These are phyloP conservation scores for human DNA, from an alignment of 2,113 vertebrate species.

Conservation along the genomic window GRCh38 chr21:42569001-42569500, in stretches of 20 bases:
- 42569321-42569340: not conserved
- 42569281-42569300: not conserved
- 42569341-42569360: no score
- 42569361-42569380: not conserved
- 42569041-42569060: not conserved
- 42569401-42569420: not conserved
- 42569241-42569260: not conserved
- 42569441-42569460: not conserved
- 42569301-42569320: no score
- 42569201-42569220: not conserved
- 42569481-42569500: no score
- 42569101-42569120: rapidly evolving
- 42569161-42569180: not conserved
- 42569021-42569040: not conserved
- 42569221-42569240: not conserved
- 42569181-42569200: rapidly evolving
- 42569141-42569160: not conserved
- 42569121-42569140: not conserved
- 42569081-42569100: not conserved
- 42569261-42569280: not conserved
- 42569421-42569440: not conserved
- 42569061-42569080: not conserved
- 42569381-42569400: rapidly evolving
- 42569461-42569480: not conserved
- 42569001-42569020: rapidly evolving